Base-by-base conservation (phyloP, 1,140 invertebrate species). In the Schlechtendalia chinensis region DNA sequence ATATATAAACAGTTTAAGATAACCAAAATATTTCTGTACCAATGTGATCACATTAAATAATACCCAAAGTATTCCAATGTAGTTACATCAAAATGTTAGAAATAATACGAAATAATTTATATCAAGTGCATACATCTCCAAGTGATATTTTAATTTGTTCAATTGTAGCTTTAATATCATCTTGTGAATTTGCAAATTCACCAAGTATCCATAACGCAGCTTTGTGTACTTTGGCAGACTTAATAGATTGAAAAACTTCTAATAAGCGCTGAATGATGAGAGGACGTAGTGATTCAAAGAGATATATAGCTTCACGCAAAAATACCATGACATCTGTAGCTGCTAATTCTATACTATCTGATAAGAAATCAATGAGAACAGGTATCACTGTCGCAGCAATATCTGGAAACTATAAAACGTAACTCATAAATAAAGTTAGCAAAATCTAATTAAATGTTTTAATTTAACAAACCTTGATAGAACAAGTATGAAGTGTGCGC, bases 161-260 rank as follows among this genome's bases (percentile, higher is more conserved):
- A 85, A 97, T 90, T 0, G 97, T 92, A 80, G 90, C 90, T 80
- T 92, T 88, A 47, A 97, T 95, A 82, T 97, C 93, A 5, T 91
- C 89, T 12, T 90, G 87, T 0, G 88, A 90, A 29, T 91, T 91
- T 0, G 95, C 94, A 86, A 98, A 99, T 87, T 99, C 97, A 47
- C 97, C 97, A 53, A 99, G 88, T 84, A 99, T 96, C 97, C 98
- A 99, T n/a, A 99, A 87, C 4, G 97, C 94, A 8, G 95, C 93
- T 82, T 97, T 91, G 83, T 97, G 93, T n/a, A 98, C 93, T 86
- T 92, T 91, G 11, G 92, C 91, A 12, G 92, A 94, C 74, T 91
- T 90, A 83, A 98, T 96, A 82, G 91, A 89, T 29, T 91, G 89
- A 85, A 97, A 95, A 19, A 91, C 88, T 84, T 96, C 94, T 59